These are phyloP conservation scores for Leptarthrus brevirostris DNA, from an alignment of 2,888 invertebrate genomes.

Conservation along the genomic window DNA sequence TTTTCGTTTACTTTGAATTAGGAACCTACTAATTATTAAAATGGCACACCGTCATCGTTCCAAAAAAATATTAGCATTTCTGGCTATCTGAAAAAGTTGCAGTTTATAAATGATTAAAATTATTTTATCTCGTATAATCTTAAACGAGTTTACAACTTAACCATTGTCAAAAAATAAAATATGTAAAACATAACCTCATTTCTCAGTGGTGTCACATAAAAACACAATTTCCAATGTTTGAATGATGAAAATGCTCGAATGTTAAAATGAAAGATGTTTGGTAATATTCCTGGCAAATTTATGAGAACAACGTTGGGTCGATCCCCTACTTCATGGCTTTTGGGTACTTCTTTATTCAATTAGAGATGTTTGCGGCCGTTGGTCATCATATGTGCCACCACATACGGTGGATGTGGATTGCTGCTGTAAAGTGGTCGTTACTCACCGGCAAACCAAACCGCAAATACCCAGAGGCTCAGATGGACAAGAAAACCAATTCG, in stretches of 20 bases:
- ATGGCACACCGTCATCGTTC: too few species aligned
- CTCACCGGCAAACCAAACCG: constrained; percentile 38
- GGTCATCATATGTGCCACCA: constrained; percentile 38
- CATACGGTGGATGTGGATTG: constrained; percentile 20
- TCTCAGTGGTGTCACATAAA: too few species aligned
- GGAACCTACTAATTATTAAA: too few species aligned
- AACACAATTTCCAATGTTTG: too few species aligned
- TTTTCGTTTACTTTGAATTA: too few species aligned
- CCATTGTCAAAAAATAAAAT: too few species aligned
- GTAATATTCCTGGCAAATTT: constrained; percentile 33
- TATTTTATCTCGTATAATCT: too few species aligned
- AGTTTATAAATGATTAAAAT: too few species aligned
- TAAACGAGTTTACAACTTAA: too few species aligned
- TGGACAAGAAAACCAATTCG: constrained; percentile 38
- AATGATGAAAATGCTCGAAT: not conserved
- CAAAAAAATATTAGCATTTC: too few species aligned
- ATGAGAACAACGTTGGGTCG: not conserved
- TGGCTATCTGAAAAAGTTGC: too few species aligned
- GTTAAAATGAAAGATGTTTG: constrained; percentile 32
- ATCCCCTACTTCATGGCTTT: constrained; percentile 7
- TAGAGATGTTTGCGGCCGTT: constrained; percentile 26
- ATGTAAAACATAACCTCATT: too few species aligned
- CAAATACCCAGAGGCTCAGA: constrained; percentile 33
- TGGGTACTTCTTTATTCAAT: constrained; percentile 37
- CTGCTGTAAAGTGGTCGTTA: constrained; percentile 25